phyloP scores from a whole-genome alignment of 2,888 invertebrate species.

The Microplitis manilae region DNA sequence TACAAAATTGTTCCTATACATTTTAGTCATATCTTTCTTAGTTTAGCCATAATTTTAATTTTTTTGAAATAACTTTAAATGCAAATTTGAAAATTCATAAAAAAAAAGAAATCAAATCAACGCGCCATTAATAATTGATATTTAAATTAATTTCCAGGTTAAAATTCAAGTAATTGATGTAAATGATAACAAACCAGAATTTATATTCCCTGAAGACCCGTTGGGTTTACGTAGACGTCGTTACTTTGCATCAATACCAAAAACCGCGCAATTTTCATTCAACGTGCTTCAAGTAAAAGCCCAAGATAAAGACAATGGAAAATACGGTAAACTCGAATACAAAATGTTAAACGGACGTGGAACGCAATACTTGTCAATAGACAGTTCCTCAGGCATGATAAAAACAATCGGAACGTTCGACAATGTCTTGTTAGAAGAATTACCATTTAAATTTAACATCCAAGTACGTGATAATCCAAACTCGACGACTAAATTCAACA shows the following conservation, averaged over 20 bases:
- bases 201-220: constrained; percentile 80
- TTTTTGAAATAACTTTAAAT: no score
- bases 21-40: no score
- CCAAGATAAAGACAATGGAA: constrained; percentile 88
- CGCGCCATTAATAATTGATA: no score
- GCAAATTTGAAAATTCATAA: no score
- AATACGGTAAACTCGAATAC: constrained; percentile 86
- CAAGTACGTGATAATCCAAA: constrained; percentile 81
- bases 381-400: constrained; percentile 83
- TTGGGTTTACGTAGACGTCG: constrained; percentile 76
- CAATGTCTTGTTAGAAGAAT: constrained; percentile 75
- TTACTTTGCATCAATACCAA: constrained; percentile 86
- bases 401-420: constrained; percentile 83
- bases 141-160: constrained; percentile 70
- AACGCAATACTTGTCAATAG: constrained; percentile 81
- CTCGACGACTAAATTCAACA: constrained; percentile 76
- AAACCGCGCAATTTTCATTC: constrained; percentile 82
- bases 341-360: constrained; percentile 73
- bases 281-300: constrained; percentile 88
- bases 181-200: constrained; percentile 91
- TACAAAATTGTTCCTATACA: no score
- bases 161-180: constrained; percentile 88
- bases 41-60: no score
- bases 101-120: no score
- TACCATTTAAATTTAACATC: constrained; percentile 80